Evolutionary conservation across 2,888 invertebrate genomes (phyloP), one percentile per base, ranked within the genome.

Genomic region (Dermolepida albohirtum): DNA sequence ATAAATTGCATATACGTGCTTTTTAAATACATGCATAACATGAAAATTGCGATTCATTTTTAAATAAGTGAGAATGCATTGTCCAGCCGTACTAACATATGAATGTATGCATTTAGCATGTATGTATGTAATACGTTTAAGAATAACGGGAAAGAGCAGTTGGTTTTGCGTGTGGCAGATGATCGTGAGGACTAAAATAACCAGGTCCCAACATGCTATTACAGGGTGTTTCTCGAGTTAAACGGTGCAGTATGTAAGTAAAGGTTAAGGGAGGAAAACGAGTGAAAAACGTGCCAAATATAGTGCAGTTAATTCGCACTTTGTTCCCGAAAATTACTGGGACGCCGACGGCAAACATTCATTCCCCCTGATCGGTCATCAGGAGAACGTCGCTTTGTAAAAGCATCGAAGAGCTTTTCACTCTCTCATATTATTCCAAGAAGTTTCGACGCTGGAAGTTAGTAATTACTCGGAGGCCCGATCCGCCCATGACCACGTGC

Each of bases 401-500:
- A 62, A 47, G 49, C 59, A 47, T 47, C 34, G 47, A 34, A 47
- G 47, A 62, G 59, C 47, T 47, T 14, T 43, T 27, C 47, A 47
- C 43, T 47, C 34, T 43, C 29, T 47, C 39, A 16, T 47, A 47
- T 62, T 62, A 62, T 62, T 62, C 65, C 65, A 65, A 47, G 54
- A 65, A 54, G 65, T 68, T 54, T 63, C 43, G 63, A 47, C 29
- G 67, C 64, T 55, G 62, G 54, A 47, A 49, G 59, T 62, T 47
- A 70, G 72, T 74, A 74, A 75, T 75, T 76, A 76, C 76, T 70
- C 75, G 73, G 75, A 70, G 72, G 74, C 72, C 66, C 34, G 68
- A 59, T 59, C 73, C 74, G 73, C 74, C 75, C 74, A 70, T 74
- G 71, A 72, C 73, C 76, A 75, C 75, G 76, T 75, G 76, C 76